Conservation (phyloP, 2,888 invertebrate species). For the Rhingia rostrata region DNA sequence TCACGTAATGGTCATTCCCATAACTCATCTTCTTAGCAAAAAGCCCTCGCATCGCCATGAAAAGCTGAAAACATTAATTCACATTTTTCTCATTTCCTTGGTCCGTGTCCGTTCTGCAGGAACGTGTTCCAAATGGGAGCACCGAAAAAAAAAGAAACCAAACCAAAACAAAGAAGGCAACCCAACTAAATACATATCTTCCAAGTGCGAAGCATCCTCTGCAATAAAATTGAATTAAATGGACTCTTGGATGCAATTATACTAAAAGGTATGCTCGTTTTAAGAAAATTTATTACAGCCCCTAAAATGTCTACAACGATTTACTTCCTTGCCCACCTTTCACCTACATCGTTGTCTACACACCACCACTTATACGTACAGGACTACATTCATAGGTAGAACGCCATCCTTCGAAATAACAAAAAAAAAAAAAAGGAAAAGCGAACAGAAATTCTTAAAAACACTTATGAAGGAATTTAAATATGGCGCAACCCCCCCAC, state of each 20-base stretch:
- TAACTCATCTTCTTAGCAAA: conserved; percentile 58
- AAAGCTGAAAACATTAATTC: conserved; percentile 59
- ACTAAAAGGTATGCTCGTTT: conserved; percentile 74
- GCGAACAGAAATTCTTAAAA: conserved; percentile 51
- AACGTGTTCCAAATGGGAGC: conserved; percentile 34
- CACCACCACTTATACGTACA: neutral
- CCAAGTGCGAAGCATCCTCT: conserved; percentile 65
- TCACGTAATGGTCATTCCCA: conserved; percentile 68
- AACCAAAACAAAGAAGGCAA: conserved; percentile 44
- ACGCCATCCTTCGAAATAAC: neutral
- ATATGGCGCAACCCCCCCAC: conserved; percentile 24
- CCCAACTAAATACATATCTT: conserved; percentile 56
- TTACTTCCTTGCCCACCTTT: conserved; percentile 56
- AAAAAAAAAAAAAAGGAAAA: conserved; percentile 17
- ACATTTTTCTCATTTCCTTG: conserved; percentile 67
- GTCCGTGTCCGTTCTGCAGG: conserved; percentile 45
- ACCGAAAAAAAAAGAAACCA: conserved; percentile 10
- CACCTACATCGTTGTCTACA: conserved; percentile 19
- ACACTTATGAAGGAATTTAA: conserved; percentile 73
- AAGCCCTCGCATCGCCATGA: conserved; percentile 20
- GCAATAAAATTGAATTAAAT: conserved; percentile 75
- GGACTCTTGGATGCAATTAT: conserved; percentile 74
- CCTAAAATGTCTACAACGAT: conserved; percentile 70
- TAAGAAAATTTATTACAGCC: conserved; percentile 66
- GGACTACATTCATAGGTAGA: neutral